Conservation (phyloP, 2,888 invertebrate genomes). For the Icerya purchasi region DNA sequence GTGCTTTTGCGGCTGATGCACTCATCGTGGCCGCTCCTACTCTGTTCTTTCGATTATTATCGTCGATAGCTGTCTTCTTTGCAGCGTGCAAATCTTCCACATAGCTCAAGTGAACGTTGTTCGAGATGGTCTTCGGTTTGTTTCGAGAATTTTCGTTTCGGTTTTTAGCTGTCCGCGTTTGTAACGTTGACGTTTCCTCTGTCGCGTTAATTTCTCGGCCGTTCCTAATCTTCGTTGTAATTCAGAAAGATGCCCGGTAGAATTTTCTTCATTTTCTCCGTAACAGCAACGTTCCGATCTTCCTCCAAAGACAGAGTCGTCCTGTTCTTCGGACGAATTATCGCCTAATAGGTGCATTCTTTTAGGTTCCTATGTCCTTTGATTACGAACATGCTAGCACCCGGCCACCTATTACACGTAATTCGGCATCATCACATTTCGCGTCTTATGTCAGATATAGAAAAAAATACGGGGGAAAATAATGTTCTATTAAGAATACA, state of each 20-base stretch:
- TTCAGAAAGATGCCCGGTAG: slow-evolving; percentile 39
- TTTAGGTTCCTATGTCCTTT: slow-evolving; percentile 53
- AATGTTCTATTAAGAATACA: too few relatives aligned
- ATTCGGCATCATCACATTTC: too few relatives aligned
- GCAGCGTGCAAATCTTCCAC: slow-evolving; percentile 17
- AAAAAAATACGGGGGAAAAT: too few relatives aligned
- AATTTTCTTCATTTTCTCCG: slow-evolving; percentile 35
- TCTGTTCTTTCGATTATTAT: neutral
- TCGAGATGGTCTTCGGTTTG: slow-evolving; percentile 14
- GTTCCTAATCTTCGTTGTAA: slow-evolving; percentile 20
- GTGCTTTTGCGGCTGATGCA: neutral
- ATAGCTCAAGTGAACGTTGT: slow-evolving; percentile 17
- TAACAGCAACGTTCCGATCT: slow-evolving; percentile 13
- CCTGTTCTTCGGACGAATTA: slow-evolving; percentile 52
- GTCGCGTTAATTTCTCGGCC: neutral
- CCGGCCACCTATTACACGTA: slow-evolving; percentile 46
- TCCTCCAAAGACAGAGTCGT: slow-evolving; percentile 30
- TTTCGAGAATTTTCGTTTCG: neutral
- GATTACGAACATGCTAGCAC: slow-evolving; percentile 52
- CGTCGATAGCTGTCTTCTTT: slow-evolving; percentile 13
- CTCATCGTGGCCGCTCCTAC: neutral
- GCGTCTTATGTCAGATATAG: too few relatives aligned
- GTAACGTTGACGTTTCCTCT: slow-evolving; percentile 7
- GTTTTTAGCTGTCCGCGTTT: neutral
- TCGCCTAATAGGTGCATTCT: slow-evolving; percentile 63